These are phyloP conservation scores for Sphecodes monilicornis DNA, from an alignment of 2,888 invertebrate genomes.

Conservation along the genomic window DNA sequence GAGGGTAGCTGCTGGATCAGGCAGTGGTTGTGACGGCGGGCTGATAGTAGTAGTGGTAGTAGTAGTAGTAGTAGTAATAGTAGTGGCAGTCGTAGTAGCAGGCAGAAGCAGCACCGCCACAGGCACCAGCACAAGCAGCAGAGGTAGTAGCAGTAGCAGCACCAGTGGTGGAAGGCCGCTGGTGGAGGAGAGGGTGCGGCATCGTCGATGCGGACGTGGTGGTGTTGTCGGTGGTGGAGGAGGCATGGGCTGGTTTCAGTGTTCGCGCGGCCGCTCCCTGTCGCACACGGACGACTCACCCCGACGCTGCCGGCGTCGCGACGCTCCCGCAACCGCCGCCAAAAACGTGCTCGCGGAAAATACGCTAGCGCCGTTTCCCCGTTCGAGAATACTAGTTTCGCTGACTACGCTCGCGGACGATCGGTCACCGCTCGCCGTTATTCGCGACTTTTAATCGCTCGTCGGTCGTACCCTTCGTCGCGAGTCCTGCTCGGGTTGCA, in stretches of 20 bases:
- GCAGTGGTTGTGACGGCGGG: constrained; percentile 4
- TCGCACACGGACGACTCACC: constrained; percentile 77
- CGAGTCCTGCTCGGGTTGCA: background rate
- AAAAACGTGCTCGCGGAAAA: constrained; percentile 71
- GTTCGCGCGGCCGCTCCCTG: constrained; percentile 84
- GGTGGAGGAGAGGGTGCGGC: constrained; percentile 68
- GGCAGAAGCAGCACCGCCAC: constrained; percentile 53
- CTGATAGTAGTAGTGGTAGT: constrained; percentile 51
- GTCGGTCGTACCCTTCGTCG: background rate
- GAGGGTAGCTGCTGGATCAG: constrained; percentile 51
- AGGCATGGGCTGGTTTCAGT: constrained; percentile 80
- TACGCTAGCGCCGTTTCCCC: constrained; percentile 48
- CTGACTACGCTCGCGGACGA: constrained; percentile 30
- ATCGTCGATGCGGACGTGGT: constrained; percentile 66
- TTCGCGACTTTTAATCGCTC: background rate
- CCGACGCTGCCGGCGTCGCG: constrained; percentile 70
- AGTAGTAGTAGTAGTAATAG: constrained; percentile 46
- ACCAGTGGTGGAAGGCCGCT: constrained; percentile 60
- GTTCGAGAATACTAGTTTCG: constrained; percentile 45
- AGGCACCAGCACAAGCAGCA: background rate
- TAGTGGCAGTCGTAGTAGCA: constrained; percentile 55
- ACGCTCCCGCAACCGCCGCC: constrained; percentile 67
- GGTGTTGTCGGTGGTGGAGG: constrained; percentile 72
- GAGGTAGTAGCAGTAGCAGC: constrained; percentile 27
- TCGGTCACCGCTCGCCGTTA: background rate